A percentile compares a stretch with the other conserved stretches of the same genome.
Conservation (phyloP, 1,140 invertebrate genomes). For the Cryptotermes secundus region DNA sequence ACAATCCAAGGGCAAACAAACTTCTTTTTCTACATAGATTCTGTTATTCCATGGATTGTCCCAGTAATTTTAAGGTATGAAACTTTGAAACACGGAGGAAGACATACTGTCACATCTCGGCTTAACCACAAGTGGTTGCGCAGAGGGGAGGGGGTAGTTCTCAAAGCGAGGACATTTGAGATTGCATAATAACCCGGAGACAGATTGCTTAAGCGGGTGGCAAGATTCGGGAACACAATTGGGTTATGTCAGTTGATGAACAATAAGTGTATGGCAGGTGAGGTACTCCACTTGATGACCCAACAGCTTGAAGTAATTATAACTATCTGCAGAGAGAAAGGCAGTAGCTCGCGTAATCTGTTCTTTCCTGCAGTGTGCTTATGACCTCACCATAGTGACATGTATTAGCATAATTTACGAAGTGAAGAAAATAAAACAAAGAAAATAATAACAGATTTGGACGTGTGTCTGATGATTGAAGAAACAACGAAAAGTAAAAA, state of each 20-base stretch:
- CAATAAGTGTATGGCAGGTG: not conserved
- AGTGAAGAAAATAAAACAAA: no score
- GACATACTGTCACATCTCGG: not conserved
- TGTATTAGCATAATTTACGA: no score
- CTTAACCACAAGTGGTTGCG: not conserved
- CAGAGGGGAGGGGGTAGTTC: not conserved
- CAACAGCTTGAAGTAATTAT: not conserved
- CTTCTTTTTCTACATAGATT: not conserved
- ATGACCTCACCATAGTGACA: no score
- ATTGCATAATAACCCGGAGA: not conserved
- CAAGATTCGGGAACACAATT: not conserved
- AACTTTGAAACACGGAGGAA: not conserved
- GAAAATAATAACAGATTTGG: no score
- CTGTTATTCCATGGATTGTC: not conserved
- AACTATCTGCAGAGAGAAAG: not conserved
- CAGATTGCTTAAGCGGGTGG: not conserved
- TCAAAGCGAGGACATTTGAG: not conserved
- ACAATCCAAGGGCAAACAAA: no score
- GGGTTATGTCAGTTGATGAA: not conserved
- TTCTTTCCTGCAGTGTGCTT: no score
- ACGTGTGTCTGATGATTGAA: no score
- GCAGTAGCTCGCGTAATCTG: no score
- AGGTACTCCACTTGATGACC: not conserved
- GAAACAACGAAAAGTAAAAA: no score
- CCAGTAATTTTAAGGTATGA: not conserved